Evolutionary conservation across 2,113 vertebrate genomes (phyloP), one percentile per base, ranked within the genome.

Genomic region (Dasyprocta punctata): DNA sequence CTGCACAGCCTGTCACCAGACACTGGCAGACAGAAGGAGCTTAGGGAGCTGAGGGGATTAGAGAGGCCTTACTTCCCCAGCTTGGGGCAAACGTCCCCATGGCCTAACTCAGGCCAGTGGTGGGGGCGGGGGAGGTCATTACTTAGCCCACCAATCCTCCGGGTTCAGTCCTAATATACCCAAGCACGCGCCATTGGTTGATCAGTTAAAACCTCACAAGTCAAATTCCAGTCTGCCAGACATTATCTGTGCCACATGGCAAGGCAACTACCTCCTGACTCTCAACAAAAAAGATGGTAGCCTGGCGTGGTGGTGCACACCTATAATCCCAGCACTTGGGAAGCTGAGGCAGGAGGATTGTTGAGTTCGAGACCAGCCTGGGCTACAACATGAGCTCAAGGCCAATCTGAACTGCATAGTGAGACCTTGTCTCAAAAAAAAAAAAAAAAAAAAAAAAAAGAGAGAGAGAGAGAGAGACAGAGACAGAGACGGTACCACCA

Each of bases 1-100:
- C 61, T 94, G 90, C 38, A 30, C 0, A 8, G 80, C 60, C 75
- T 65, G 93, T 93, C 85, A 96, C 41, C 90, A 58, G 90, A 92
- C 52, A 80, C 41, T 0, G 2, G 94, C 94, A 95, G 94, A 90
- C 87, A 88, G 97, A 97, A 97, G 97, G 95, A 96, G 97, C 98
- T 97, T 97, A 98, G 96, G 56, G 80, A 93, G 80, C 71, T 91
- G 94, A 98, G 65, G 92, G 92, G 98, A 98, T 98, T 98, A 98
- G 63, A 85, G 92, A 97, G 96, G 97, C 81, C 90, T 94, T 44
- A 24, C 69, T 85, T 19, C 54, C 49, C 54, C 47, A 6, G 63
- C 94, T 75, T 86, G 47, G 47, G 75, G 44, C 47, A 77, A 54
- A 52, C 56, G 82, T 89, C 75, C 65, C 91, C 84, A 78, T 24